Evolutionary conservation across 2,888 invertebrate genomes (phyloP), one percentile per base, ranked within the genome.

Genomic region (Ypsolopha scabrella): DNA sequence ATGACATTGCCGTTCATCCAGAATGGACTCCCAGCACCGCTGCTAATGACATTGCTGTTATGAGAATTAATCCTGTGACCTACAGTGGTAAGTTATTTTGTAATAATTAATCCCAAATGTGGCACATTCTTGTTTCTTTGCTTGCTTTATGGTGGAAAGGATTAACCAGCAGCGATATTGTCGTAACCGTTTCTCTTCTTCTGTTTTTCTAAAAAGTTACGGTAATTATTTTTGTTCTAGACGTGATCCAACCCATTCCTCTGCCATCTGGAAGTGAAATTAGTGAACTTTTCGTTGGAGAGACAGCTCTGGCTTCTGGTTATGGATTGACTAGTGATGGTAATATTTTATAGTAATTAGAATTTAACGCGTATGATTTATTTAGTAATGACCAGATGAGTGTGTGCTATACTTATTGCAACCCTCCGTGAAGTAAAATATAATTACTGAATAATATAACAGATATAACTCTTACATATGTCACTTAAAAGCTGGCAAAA

Each of bases 31-130:
- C 72, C 0, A 51, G 41, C 34, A 65, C 60, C 8, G 52, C 58
- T 14, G 64, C 60, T 10, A 72, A 74, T 51, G 73, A 76, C 52
- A 54, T 76, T 7, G 72, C 71, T 49, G 50, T 72, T 34, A 6
- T 71, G 11, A 57, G 57, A 13, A 58, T 68, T 13, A 52, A 58
- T 2, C 53, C 55, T 13, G 54, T 70, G 7, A 54, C 10, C 10
- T 72, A 62, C 49, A 56, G 63, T 4, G 41, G 70, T 72, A 60
- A 65, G 71, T 41, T 36, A 13, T 45, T 24, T 45, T 7, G 10
- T 51, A 37, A 10, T 6, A 51, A 33, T n/a, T 6, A 50, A 33
- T 2, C 13, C 34, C 6, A 34, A 14, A n/a, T 39, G 39, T 39
- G 6, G 1, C 6, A n/a, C 39, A 3, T n/a, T n/a, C n/a, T 39